These are phyloP conservation scores for Oceanodroma leucorhoa DNA, from an alignment of 2,797 vertebrate genomes.

Conservation along the genomic window DNA sequence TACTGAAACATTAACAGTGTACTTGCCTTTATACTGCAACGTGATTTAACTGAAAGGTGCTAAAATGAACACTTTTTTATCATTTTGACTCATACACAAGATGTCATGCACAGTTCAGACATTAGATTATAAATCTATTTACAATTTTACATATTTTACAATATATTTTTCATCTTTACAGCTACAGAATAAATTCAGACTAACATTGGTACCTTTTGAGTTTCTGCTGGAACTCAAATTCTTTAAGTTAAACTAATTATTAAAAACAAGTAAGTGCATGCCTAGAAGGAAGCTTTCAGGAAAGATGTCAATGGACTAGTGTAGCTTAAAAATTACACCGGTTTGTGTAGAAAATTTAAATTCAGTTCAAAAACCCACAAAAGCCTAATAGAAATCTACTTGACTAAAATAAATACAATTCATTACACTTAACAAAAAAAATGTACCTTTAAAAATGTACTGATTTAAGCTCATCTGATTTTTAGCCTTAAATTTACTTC, in stretches of 20 bases:
- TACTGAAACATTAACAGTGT: neutral
- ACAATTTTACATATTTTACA: conserved; percentile 80
- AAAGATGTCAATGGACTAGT: conserved; percentile 25
- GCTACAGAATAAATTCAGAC: conserved; percentile 60
- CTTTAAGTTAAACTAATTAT: conserved; percentile 15
- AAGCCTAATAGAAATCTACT: conserved; percentile 65
- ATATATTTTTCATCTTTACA: conserved; percentile 70
- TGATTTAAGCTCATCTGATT: conserved; percentile 30
- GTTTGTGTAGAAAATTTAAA: conserved; percentile 53
- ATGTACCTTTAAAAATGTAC: conserved; percentile 70
- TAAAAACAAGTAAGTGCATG: conserved; percentile 59
- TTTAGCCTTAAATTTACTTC: conserved; percentile 23
- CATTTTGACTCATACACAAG: conserved; percentile 34
- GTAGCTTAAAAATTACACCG: conserved; percentile 62
- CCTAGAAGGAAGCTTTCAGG: conserved; percentile 40
- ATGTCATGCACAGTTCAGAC: conserved; percentile 57
- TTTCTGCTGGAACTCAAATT: neutral
- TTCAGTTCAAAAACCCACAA: conserved; percentile 59
- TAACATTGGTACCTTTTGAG: conserved; percentile 13
- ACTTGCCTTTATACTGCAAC: neutral
- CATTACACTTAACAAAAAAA: conserved; percentile 48
- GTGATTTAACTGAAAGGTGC: neutral
- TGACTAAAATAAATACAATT: conserved; percentile 76
- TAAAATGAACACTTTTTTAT: neutral
- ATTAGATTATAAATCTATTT: conserved; percentile 69